Evolutionary conservation across 2,113 vertebrate genomes (phyloP), one percentile per base, ranked within the genome.

Genomic region (Agelaius tricolor): DNA sequence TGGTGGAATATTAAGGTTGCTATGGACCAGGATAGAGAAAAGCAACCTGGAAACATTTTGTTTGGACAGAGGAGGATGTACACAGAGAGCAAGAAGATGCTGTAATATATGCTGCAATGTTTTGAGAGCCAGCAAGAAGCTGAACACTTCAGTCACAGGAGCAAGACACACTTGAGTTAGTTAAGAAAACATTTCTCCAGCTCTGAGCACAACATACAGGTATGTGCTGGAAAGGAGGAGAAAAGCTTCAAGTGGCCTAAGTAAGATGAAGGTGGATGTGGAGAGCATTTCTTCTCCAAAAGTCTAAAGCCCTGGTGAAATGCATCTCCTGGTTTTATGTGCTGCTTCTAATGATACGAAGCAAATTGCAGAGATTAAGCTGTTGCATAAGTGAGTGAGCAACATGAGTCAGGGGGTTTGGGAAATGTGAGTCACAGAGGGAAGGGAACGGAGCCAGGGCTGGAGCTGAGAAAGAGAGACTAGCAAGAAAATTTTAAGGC

Each of bases 381-480:
- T 94, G 97, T 98, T 98, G 97, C 98, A 98, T 98, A 98, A 98
- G 96, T 95, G 88, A 97, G 90, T 57, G 57, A 96, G 96, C 97
- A 96, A 97, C 97, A 95, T 98, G 97, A 98, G 97, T 98, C 98
- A 98, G 97, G 98, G 96, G 97, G 97, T 97, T 98, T 97, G 98
- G 98, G 97, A 98, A 98, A 96, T 98, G 83, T 98, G 97, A 98
- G 90, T 98, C 98, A 97, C 84, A 97, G 96, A 30, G 0, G 76
- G 72, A 67, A 97, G 82, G 88, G 85, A 94, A 96, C 6, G 0
- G 19, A 95, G 97, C 97, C 97, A 98, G 94, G 94, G 85, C 63
- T 96, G 81, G 58, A 94, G 93, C 73, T 94, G 51, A 73, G 90
- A 95, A 87, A 90, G 87, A 58, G 74, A 96, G 84, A 95, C 84